These are phyloP conservation scores for Drosophila aldrichi DNA, from an alignment of 2,888 invertebrate species.

Conservation along the genomic window DNA sequence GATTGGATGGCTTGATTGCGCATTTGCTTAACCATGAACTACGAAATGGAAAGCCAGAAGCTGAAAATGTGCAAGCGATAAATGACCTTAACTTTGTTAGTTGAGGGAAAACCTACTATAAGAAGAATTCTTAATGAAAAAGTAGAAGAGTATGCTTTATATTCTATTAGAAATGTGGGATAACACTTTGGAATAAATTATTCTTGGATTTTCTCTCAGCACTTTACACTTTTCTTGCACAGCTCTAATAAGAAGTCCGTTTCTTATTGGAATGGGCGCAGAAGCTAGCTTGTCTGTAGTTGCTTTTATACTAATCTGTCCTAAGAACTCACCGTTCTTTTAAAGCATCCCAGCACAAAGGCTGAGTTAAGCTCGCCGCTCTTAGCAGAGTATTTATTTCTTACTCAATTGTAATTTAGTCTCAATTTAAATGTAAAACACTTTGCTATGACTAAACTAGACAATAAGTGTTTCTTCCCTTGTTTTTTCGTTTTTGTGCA, in stretches of 20 bases:
- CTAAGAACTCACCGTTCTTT: neutral
- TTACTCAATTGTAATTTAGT: neutral
- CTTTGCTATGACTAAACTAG: neutral
- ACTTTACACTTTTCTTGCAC: neutral
- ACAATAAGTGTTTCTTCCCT: neutral
- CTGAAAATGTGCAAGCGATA: neutral
- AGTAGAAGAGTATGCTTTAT: too few relatives aligned
- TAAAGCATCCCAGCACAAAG: neutral
- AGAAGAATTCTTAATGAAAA: neutral
- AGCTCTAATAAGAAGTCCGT: neutral
- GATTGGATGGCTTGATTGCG: constrained; percentile 51
- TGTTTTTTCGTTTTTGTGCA: constrained; percentile 8
- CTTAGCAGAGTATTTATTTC: neutral
- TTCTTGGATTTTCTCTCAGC: neutral
- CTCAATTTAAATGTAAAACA: neutral
- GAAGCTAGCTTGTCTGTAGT: neutral
- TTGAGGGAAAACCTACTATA: neutral
- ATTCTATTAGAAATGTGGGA: neutral
- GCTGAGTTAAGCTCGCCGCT: neutral
- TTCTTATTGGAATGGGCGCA: neutral
- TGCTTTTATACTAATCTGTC: neutral
- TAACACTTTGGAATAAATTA: neutral
- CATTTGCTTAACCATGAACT: constrained; percentile 18
- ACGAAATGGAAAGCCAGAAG: constrained; percentile 12
- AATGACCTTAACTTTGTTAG: neutral